These are phyloP conservation scores for Pogoniulus pusillus DNA, from an alignment of 2,797 vertebrate species.

Conservation along the genomic window DNA sequence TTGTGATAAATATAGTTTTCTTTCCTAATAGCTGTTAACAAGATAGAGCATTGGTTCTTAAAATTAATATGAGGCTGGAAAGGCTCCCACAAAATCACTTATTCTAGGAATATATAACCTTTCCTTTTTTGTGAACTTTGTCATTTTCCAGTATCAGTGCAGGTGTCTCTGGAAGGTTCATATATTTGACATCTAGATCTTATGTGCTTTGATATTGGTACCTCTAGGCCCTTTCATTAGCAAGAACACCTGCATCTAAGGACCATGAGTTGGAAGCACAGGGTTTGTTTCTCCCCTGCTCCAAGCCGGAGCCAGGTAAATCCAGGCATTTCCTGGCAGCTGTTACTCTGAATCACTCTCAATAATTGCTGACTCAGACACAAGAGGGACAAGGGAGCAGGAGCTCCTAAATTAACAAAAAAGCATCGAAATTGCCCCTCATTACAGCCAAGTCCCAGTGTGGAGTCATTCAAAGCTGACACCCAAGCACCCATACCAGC, in stretches of 20 bases:
- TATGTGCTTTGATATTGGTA: neutral
- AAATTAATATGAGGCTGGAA: neutral
- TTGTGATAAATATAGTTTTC: neutral
- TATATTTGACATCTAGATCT: neutral
- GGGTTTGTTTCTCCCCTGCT: fast-evolving
- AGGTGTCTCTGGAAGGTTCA: neutral
- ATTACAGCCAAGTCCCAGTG: neutral
- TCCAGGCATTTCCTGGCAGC: neutral
- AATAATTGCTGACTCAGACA: neutral
- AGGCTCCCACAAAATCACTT: neutral
- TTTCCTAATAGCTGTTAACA: neutral
- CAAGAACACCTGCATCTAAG: neutral
- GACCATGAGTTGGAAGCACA: fast-evolving
- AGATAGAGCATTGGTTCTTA: neutral
- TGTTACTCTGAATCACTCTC: neutral
- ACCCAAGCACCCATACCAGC: neutral
- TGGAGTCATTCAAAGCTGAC: neutral
- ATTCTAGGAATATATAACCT: neutral
- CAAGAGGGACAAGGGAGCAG: neutral
- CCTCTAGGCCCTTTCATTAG: neutral
- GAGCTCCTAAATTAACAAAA: neutral
- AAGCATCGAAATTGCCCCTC: neutral
- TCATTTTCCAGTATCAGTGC: neutral
- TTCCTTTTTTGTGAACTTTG: neutral
- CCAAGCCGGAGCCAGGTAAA: neutral